Evolutionary conservation across 2,113 vertebrate species (phyloP), one percentile per base, ranked within the genome.

Genomic region (Zeus faber): DNA sequence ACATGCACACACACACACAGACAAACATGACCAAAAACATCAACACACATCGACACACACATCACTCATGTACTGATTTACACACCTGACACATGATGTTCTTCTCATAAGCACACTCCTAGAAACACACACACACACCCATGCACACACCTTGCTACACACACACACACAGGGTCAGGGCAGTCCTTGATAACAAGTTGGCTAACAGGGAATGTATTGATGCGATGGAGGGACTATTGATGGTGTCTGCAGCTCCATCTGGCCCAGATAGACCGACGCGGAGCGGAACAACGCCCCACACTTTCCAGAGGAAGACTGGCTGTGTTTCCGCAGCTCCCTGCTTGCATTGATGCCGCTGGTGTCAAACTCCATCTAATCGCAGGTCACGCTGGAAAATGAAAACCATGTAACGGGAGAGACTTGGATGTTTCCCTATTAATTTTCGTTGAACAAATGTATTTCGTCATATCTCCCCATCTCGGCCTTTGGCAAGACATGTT

Each of bases 121-220:
- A 20, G 1, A 44, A n/a, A 18, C 43, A 21, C 43, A 45, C 43
- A 45, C 47, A 49, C 47, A 26, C 46, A 27, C 45, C 2, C 43
- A 4, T 20, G 5, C 43, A 6, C 46, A 16, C 39, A 23, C 40
- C 21, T 37, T 17, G 56, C 7, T 48, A 6, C 21, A 7, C 68
- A 37, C 55, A 16, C 18, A 44, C 48, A 6, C 33, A 50, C 23
- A 23, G 16, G 43, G 27, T 23, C 7, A 48, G 44, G 29, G 1
- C 3, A 16, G 17, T 3, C 52, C 58, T 70, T 72, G 72, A 74
- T 71, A 33, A 24, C n/a, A n/a, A 17, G 37, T 74, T 72, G 48
- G 65, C 6, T 69, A 53, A 61, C 57, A 18, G 14, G 49, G 27
- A 1, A 22, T 48, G 29, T 21, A 29, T 64, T 62, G 76, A 70